Percentiles rank a stretch among this genome's conserved stretches.
phyloP scores from a whole-genome alignment of 1,140 invertebrate genomes.

The Caerostris extrusa region DNA sequence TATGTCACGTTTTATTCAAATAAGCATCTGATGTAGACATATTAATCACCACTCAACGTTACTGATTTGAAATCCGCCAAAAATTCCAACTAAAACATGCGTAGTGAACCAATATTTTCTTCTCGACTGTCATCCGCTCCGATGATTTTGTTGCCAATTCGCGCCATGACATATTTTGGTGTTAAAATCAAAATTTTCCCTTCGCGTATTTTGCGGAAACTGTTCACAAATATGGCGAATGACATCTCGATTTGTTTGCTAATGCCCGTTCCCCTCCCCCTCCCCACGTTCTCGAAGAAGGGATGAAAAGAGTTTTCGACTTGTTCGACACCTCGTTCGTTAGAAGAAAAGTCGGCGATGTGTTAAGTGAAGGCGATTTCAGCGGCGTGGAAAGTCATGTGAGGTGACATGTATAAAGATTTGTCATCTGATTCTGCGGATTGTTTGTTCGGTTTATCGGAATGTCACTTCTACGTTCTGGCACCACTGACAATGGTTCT shows the following conservation, averaged over 20 bases:
- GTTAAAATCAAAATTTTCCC: slow-evolving; percentile 17
- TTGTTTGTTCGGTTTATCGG: neutral
- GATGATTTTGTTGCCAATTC: neutral
- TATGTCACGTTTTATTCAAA: too few relatives aligned
- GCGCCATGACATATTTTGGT: neutral
- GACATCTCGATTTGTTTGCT: slow-evolving; percentile 46
- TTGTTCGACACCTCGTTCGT: neutral
- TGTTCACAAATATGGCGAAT: slow-evolving; percentile 7
- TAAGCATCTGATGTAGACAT: too few relatives aligned
- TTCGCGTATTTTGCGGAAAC: neutral
- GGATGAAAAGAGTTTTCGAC: neutral
- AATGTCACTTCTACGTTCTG: neutral
- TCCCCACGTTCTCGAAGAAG: neutral
- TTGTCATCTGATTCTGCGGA: neutral
- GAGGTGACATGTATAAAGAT: neutral
- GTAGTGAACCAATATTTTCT: neutral
- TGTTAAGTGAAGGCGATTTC: neutral
- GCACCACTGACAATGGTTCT: neutral
- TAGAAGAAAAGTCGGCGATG: neutral
- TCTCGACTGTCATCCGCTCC: neutral
- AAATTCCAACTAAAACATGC: too few relatives aligned
- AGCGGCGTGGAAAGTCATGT: neutral
- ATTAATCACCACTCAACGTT: too few relatives aligned
- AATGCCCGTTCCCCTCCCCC: neutral
- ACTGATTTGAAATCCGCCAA: too few relatives aligned